Conservation (phyloP, 2,113 vertebrate genomes). For the Actinemys pallida region DNA sequence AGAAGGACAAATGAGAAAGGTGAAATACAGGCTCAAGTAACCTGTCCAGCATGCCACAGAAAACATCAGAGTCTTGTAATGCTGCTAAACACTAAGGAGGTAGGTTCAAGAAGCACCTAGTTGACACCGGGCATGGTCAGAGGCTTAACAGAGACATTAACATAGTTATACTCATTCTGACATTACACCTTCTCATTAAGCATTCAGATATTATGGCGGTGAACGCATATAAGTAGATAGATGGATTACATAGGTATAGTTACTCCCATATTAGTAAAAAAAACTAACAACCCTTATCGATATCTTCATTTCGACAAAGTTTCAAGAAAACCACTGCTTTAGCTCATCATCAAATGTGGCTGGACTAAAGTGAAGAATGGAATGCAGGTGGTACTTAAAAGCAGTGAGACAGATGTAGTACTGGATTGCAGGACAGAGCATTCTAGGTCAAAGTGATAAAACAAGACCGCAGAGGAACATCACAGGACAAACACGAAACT, state of each 20-base stretch:
- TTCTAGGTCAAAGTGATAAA: slow-evolving; percentile 25
- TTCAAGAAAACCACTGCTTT: background rate
- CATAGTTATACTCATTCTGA: fast-evolving
- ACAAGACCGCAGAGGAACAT: slow-evolving; percentile 6
- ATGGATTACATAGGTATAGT: fast-evolving
- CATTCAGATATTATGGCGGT: fast-evolving
- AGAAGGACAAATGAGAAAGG: slow-evolving; percentile 11
- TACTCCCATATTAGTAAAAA: fast-evolving
- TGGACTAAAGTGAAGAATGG: background rate
- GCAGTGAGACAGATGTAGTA: background rate
- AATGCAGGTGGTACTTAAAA: background rate
- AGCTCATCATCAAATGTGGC: background rate
- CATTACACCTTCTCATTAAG: background rate
- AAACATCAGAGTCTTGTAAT: background rate
- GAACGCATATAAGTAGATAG: background rate
- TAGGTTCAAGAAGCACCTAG: background rate
- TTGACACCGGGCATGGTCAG: fast-evolving
- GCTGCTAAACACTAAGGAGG: background rate
- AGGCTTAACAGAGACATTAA: background rate
- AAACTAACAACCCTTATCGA: fast-evolving
- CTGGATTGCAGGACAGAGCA: background rate
- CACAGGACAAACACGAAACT: slow-evolving; percentile 39
- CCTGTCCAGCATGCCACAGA: background rate
- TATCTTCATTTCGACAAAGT: background rate
- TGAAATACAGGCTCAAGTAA: background rate